Conservation (phyloP, 2,797 vertebrate species). For the Psittacula derbiana region DNA sequence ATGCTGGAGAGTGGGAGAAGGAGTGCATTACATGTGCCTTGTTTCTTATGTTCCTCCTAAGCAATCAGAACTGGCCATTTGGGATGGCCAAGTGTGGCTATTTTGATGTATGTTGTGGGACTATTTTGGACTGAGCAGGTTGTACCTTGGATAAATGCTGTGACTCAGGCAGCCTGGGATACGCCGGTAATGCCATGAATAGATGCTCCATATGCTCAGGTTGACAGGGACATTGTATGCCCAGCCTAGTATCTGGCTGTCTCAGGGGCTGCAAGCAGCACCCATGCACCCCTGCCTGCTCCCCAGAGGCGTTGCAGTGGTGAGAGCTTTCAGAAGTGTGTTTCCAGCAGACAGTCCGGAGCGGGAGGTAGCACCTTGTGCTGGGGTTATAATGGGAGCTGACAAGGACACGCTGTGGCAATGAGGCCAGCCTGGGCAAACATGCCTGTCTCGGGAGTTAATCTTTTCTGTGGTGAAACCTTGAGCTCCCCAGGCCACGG, state of each 20-base stretch:
- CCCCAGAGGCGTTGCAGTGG: not conserved
- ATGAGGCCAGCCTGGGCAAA: not conserved
- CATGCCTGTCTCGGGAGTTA: not conserved
- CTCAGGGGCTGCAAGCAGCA: not conserved
- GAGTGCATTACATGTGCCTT: fast-evolving
- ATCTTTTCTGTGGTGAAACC: not conserved
- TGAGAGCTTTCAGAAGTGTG: fast-evolving
- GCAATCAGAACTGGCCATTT: not conserved
- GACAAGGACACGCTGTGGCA: not conserved
- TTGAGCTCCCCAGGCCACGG: not conserved
- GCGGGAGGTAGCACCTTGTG: not conserved
- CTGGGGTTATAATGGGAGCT: fast-evolving
- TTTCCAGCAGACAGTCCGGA: not conserved
- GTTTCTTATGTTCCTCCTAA: not conserved
- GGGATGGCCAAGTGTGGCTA: not conserved
- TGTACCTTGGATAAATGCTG: not conserved
- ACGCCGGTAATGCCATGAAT: not conserved
- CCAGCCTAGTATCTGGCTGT: not conserved
- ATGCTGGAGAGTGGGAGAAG: not conserved
- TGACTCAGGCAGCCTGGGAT: not conserved
- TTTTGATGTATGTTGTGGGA: not conserved
- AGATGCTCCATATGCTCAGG: not conserved
- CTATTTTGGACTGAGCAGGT: not conserved
- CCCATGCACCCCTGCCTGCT: not conserved
- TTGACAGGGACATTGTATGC: not conserved